Conservation (phyloP, 2,888 invertebrate genomes). For the Diachrysia chrysitis region DNA sequence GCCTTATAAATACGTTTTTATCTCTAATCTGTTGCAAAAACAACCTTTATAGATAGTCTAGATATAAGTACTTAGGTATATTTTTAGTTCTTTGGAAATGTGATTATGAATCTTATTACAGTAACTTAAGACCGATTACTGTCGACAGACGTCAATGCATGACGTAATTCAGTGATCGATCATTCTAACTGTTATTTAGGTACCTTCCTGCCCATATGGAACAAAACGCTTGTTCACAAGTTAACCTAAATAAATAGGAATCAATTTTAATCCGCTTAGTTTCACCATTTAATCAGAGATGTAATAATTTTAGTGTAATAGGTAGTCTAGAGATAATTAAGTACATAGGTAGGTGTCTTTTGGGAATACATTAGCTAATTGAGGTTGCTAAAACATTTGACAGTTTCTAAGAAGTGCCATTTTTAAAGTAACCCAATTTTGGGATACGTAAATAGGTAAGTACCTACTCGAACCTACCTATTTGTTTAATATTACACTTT, state of each 20-base stretch:
- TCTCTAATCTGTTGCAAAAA: conserved; percentile 36
- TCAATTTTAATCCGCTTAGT: conserved; percentile 14
- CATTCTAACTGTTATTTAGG: conserved; percentile 21
- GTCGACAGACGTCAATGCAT: conserved; percentile 15
- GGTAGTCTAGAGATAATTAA: not conserved
- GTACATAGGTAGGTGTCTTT: not conserved
- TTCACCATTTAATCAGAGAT: not conserved
- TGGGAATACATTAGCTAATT: conserved; percentile 23
- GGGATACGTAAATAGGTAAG: too few relatives aligned
- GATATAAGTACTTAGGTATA: not conserved
- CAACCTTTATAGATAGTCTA: conserved; percentile 18
- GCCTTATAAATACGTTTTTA: conserved; percentile 32
- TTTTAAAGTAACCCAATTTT: not conserved
- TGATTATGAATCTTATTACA: conserved; percentile 26
- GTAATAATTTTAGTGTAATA: not conserved
- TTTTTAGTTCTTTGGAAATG: not conserved
- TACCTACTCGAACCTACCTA: not conserved
- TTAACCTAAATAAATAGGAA: conserved; percentile 10
- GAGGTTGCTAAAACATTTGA: conserved; percentile 1
- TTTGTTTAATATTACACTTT: not conserved
- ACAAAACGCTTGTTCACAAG: not conserved
- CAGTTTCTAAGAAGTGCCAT: conserved; percentile 10
- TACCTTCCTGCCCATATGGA: conserved; percentile 1
- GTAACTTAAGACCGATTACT: conserved; percentile 28
- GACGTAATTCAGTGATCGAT: conserved; percentile 39